Evolutionary conservation across 2,797 vertebrate species (phyloP).

Genomic region (Smutsia gigantea): DNA sequence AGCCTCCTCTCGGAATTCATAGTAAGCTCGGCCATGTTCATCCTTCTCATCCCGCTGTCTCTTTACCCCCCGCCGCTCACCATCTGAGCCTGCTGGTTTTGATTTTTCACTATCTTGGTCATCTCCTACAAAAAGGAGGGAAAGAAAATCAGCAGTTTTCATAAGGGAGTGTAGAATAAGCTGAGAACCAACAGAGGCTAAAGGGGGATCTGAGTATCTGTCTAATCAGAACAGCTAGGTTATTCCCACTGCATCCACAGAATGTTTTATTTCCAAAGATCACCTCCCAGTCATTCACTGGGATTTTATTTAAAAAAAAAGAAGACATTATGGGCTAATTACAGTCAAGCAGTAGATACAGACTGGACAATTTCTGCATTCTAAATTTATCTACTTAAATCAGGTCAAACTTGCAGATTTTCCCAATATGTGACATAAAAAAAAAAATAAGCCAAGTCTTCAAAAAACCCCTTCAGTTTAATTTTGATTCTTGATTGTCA

Average conservation of each 20-base stretch:
- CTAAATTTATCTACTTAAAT: conserved; percentile 65
- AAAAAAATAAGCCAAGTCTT: neutral
- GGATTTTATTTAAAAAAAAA: neutral
- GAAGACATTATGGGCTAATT: conserved; percentile 23
- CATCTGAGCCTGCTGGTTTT: conserved; percentile 80
- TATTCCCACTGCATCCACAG: neutral
- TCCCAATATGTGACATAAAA: neutral
- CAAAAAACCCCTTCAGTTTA: conserved; percentile 4
- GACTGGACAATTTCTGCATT: conserved; percentile 26
- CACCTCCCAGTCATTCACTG: neutral
- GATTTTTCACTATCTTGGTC: conserved; percentile 83
- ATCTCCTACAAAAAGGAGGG: conserved; percentile 72
- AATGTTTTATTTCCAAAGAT: conserved; percentile 30
- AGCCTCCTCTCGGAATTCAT: conserved; percentile 96
- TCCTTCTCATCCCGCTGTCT: conserved; percentile 85
- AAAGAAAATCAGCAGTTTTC: conserved; percentile 68
- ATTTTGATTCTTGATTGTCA: conserved; percentile 18
- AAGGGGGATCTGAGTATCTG: neutral
- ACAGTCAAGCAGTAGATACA: conserved; percentile 38
- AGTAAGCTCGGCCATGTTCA: conserved; percentile 92
- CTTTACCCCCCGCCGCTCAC: conserved; percentile 83
- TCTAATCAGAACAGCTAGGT: neutral
- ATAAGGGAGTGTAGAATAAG: conserved; percentile 41
- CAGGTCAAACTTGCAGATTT: conserved; percentile 57
- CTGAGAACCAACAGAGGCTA: conserved; percentile 66